Evolutionary conservation across 2,113 vertebrate genomes (phyloP), one percentile per base, ranked within the genome.

Genomic region (Acanthisitta chloris): DNA sequence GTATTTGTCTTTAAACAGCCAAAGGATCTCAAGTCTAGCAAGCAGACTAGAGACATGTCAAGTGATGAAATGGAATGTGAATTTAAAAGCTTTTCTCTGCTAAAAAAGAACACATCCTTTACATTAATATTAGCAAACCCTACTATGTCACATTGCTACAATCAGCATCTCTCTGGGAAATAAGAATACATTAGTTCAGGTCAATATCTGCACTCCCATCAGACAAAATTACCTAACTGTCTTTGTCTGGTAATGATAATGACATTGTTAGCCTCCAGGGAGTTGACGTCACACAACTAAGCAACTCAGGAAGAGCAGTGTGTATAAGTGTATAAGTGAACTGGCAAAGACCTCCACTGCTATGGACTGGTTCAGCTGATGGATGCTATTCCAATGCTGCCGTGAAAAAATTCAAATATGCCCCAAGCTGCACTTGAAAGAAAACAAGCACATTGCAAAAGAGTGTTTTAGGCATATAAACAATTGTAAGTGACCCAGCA

Each of bases 151-250:
- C 58, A 89, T 88, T 88, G 72, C 73, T 96, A 94, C 88, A 95
- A 92, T 94, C 80, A 96, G 33, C 88, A 79, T 81, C 93, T 97
- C 88, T 95, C 90, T 77, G 57, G 45, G 88, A 82, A 89, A 92
- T 91, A 97, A 97, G 92, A 96, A 96, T 96, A 76, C 82, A 92
- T 96, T 97, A 92, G 94, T 96, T 97, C 71, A 90, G 94, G 89
- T 95, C 94, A 96, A 92, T 97, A 97, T 94, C 94, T 97, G 86
- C 69, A 73, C 80, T 98, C 85, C 90, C 89, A 96, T 94, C 95
- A 95, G 90, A 94, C 86, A 81, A 96, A 90, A 87, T 94, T 97
- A 94, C 86, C 88, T 94, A 92, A 97, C 92, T 62, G 86, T 80
- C 95, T 97, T 96, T 95, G 94, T 96, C 92, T 97, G 94, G 79